A percentile compares a stretch with the other conserved stretches of the same genome.
phyloP scores from a whole-genome alignment of 1,140 invertebrate species.

The Planococcus citri region DNA sequence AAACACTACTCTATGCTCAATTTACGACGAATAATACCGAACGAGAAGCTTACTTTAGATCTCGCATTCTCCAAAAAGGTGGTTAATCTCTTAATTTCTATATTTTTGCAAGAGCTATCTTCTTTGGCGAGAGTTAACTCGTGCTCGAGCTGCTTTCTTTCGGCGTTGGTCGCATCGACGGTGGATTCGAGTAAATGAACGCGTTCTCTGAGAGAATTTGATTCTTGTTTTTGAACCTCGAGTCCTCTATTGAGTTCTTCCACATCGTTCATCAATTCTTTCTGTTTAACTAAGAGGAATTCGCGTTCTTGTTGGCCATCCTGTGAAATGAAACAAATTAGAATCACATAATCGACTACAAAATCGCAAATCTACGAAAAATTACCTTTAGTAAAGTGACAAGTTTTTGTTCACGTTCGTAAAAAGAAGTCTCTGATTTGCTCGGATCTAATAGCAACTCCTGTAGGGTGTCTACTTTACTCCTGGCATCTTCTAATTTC shows the following conservation, averaged over 20 bases:
- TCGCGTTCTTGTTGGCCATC: constrained; percentile 69
- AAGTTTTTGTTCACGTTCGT: constrained; percentile 70
- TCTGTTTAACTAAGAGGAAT: constrained; percentile 56
- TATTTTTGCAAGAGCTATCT: constrained; percentile 40
- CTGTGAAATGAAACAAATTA: constrained; percentile 31
- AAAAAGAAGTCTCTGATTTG: constrained; percentile 37
- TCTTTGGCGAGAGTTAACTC: constrained; percentile 55
- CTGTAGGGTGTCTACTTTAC: constrained; percentile 57
- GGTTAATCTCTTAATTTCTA: constrained; percentile 62
- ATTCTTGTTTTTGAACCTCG: constrained; percentile 43
- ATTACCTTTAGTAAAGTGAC: constrained; percentile 65
- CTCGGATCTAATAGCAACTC: constrained; percentile 47
- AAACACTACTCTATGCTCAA: background rate
- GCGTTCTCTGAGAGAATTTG: constrained; percentile 48
- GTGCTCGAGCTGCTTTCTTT: constrained; percentile 55
- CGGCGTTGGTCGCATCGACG: constrained; percentile 52
- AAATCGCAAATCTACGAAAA: too few species aligned
- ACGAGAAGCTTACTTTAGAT: constrained; percentile 39
- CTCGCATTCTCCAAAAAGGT: constrained; percentile 69
- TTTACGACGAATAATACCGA: too few species aligned
- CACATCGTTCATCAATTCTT: constrained; percentile 57
- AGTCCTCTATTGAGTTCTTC: constrained; percentile 38
- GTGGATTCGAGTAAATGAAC: constrained; percentile 49
- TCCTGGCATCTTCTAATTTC: constrained; percentile 70
- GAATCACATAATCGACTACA: too few species aligned